These are phyloP conservation scores for Xyrauchen texanus DNA, from an alignment of 2,113 vertebrate species.

Conservation along the genomic window DNA sequence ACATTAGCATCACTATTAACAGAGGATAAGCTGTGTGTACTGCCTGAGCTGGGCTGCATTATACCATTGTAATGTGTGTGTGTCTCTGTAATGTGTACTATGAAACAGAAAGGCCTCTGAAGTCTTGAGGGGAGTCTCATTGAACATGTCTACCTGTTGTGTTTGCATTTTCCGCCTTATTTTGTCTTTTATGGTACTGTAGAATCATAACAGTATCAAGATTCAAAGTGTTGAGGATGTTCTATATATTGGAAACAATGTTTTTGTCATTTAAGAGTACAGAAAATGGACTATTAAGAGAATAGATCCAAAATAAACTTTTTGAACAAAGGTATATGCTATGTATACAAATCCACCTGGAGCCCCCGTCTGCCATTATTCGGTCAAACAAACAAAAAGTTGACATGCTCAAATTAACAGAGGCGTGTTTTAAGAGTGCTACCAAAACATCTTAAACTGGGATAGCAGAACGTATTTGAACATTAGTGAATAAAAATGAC, in stretches of 20 bases:
- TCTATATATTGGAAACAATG: too few species aligned
- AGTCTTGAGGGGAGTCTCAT: conserved; percentile 70
- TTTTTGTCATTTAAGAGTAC: too few species aligned
- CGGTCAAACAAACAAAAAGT: too few species aligned
- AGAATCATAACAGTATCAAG: conserved; percentile 72
- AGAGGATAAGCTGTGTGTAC: conserved; percentile 39
- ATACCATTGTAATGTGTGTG: conserved; percentile 60
- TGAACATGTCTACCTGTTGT: conserved; percentile 83
- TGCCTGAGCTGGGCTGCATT: conserved; percentile 22
- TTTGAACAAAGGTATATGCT: too few species aligned
- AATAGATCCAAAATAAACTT: too few species aligned
- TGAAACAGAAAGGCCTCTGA: conserved; percentile 82
- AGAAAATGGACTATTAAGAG: too few species aligned
- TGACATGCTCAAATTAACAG: too few species aligned
- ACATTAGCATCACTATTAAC: background rate
- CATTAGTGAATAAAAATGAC: background rate
- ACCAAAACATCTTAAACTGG: too few species aligned
- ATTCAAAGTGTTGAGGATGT: conserved; percentile 6
- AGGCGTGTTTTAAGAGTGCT: too few species aligned
- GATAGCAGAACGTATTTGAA: too few species aligned
- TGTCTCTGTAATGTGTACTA: conserved; percentile 83
- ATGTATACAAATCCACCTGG: too few species aligned
- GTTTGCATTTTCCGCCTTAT: conserved; percentile 12
- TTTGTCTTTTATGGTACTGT: conserved; percentile 62
- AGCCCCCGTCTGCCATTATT: too few species aligned